Evolutionary conservation across 2,797 vertebrate species (phyloP), one percentile per base, ranked within the genome.

Genomic region (Fistularia tabacaria): DNA sequence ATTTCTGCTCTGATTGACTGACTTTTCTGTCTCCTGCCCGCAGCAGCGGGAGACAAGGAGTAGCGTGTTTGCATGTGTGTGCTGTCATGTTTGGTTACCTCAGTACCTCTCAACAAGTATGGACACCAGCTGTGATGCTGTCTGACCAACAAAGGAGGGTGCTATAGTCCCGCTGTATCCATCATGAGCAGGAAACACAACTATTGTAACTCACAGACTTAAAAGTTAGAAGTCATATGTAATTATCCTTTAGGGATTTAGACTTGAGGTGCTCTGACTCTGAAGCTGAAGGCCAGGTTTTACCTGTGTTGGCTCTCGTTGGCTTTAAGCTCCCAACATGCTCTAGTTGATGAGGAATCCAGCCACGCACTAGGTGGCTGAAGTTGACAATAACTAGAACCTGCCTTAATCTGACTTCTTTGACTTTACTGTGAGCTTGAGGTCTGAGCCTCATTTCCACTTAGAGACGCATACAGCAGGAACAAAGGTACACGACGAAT

Each of bases 51-150:
- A 56, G 78, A 76, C 84, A 77, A 74, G 77, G 79, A 81, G 80
- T 62, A 55, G 68, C 48, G 60, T 74, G 80, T 84, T 74, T 73
- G 49, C 39, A 37, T 76, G 75, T 76, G 84, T 79, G 85, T 88
- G 81, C 78, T 48, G 71, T 80, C 82, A 76, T 71, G 69, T 89
- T 65, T 49, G 59, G 77, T 85, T 87, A 89, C 86, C 86, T 90
- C 87, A 83, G 76, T 71, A 61, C 63, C 49, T 74, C 69, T 72
- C 57, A 49, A 36, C 15, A 45, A 71, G 67, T 57, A 48, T 62
- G 59, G 63, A 62, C 70, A 44, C 67, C 64, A 46, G 74, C 71
- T 80, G 82, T 65, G 79, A 77, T 85, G 80, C 71, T 71, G 60
- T 70, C 65, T 73, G 57, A 57, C 41, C 68, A 79, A 76, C 81